Evolutionary conservation across 2,113 vertebrate species (phyloP), one percentile per base, ranked within the genome.

Genomic region (Monopterus albus): DNA sequence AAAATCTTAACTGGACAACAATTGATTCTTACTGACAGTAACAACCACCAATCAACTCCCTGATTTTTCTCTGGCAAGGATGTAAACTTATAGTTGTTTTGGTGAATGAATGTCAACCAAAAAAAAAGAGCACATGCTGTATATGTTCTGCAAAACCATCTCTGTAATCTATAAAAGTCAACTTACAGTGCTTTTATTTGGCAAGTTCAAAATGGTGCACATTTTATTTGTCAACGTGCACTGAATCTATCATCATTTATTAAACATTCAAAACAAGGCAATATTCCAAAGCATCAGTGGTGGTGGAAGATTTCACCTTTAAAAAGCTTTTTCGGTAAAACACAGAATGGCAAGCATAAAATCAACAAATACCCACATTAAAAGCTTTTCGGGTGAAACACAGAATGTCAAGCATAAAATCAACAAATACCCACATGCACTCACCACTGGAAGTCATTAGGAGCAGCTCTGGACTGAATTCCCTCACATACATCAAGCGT

Each of bases 401-500:
- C 3, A 55, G 68, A 76, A 42, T 29, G 72, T 47, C 51, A 46
- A 63, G 72, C 71, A 79, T 75, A 63, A 84, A 87, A 89, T 91
- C 86, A 77, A 84, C 86, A 79, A 50, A 56, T 39, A 50, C 75
- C 68, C 63, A 79, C 76, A 78, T 70, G 60, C 75, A 42, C 69
- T 75, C 72, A 23, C 87, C 47, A 25, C 18, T 2, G 80, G 85
- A 80, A 75, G 80, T 79, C 89, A 86, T 89, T 90, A 84, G 70
- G 63, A 71, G 31, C 85, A 55, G n/a, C n/a, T 87, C 75, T 77
- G 65, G 87, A 78, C 36, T 36, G 23, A 88, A 87, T 88, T 88
- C 88, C 86, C 79, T 83, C 71, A 35, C 78, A 80, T 75, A 83
- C 62, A 74, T 89, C 87, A 89, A 79, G 87, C 83, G 51, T 81